Percentiles rank a stretch among this genome's conserved stretches.
Conservation (phyloP, 2,888 invertebrate genomes). For the Clivina fossor region DNA sequence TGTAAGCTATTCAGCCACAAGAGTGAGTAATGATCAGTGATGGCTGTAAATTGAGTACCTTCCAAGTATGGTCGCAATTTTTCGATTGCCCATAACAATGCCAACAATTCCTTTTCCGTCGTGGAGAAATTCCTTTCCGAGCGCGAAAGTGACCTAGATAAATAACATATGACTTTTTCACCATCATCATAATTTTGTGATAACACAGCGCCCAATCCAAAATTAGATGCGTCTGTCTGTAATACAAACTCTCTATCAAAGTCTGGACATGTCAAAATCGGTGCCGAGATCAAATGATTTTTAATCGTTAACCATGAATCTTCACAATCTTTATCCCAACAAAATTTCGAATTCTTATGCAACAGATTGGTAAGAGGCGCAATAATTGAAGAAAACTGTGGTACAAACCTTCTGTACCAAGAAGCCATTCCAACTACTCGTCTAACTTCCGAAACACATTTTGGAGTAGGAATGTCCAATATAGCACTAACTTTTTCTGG, state of each 20-base stretch:
- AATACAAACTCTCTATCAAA: neutral
- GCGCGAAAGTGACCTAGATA: neutral
- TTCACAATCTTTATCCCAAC: neutral
- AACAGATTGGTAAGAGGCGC: constrained; percentile 6
- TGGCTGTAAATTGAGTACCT: constrained; percentile 12
- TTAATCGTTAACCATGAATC: neutral
- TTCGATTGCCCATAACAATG: constrained; percentile 2
- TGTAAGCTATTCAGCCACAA: neutral
- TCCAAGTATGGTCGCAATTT: constrained; percentile 6
- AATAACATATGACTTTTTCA: neutral
- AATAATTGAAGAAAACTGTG: constrained; percentile 4
- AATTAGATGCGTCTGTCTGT: neutral
- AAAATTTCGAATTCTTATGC: neutral
- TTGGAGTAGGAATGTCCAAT: constrained; percentile 25
- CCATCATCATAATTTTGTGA: neutral
- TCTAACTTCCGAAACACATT: constrained; percentile 12
- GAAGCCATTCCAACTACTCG: constrained; percentile 29
- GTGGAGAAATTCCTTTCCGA: neutral
- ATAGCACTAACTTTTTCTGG: constrained; percentile 30
- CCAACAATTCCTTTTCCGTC: neutral
- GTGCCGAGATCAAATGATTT: neutral
- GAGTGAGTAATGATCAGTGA: constrained; percentile 9
- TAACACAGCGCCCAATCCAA: neutral
- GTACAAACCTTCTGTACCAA: constrained; percentile 20
- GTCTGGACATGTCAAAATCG: constrained; percentile 7